Base-by-base conservation (phyloP, 2,888 invertebrate genomes). In the Plusia festucae region DNA sequence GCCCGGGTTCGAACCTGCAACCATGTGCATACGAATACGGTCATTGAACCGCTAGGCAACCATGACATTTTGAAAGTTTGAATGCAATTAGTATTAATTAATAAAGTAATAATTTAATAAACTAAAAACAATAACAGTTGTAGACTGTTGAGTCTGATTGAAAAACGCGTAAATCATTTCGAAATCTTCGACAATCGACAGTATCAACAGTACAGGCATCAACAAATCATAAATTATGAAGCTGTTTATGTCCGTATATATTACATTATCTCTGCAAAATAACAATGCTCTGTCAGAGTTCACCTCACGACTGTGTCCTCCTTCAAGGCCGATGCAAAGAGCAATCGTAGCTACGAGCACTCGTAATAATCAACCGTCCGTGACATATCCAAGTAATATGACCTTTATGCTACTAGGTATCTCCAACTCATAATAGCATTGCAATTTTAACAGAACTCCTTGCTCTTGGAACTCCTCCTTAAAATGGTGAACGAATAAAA, bases 301-400 rank as follows among this genome's bases (percentile, higher is more conserved):
- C 62, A 62, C 16, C 13, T 54, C 30, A 49, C 76, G 70, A 70
- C 60, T 22, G 54, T 46, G 62, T 53, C 24, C 53, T 52, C 16
- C 8, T 46, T 18, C 60, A 73, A 75, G 73, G 72, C 16, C 55
- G 69, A 60, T 54, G 8, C 53, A 70, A 68, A 63, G 56, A 74
- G 53, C 63, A 61, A 15, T 55, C 54, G n/a, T n/a, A n/a, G 8
- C 53, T 67, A 68, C 60, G 56, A 74, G 53, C 63, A 61, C 11
- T 55, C 54, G 52, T 55, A 34, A 40, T 30, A 52, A 59, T 75
- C 67, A 75, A 52, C 70, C 64, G 79, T 64, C 81, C 79, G 46
- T 81, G 81, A 81, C 81, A 79, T 79, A 81, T 76, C 27, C 60
- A 63, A 69, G 76, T 65, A 74, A 71, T 58, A 68, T 66, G 73